A percentile compares a stretch with the other conserved stretches of the same genome.
Conservation (phyloP, 2,888 invertebrate genomes). For the Polydesmus complanatus region DNA sequence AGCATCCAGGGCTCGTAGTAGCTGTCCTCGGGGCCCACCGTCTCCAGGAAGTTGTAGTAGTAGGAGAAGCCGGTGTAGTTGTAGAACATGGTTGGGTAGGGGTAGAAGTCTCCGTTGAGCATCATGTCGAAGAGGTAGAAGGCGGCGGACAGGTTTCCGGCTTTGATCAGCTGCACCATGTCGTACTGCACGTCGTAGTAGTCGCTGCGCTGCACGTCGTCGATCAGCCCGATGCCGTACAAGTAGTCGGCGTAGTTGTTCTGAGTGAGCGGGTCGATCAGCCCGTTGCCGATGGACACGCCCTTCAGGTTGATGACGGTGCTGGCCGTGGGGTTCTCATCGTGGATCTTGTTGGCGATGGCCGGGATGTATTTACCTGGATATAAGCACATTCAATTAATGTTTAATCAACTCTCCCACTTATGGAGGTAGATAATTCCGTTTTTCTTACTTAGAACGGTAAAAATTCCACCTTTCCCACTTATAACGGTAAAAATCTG, state of each 20-base stretch:
- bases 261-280: slow-evolving; percentile 26
- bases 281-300: slow-evolving; percentile 25
- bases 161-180: slow-evolving; percentile 15
- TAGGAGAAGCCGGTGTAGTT: slow-evolving; percentile 57
- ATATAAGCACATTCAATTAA: background rate
- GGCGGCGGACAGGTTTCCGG: slow-evolving; percentile 18
- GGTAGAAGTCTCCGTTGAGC: slow-evolving; percentile 51
- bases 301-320: slow-evolving; percentile 52
- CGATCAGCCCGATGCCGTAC: slow-evolving; percentile 29
- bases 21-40: slow-evolving; percentile 26
- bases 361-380: slow-evolving; percentile 14
- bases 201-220: slow-evolving; percentile 22
- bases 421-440: no score
- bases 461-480: no score
- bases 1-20: slow-evolving; percentile 14
- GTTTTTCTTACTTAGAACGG: no score
- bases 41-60: slow-evolving; percentile 9
- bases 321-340: slow-evolving; percentile 39
- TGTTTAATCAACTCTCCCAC: no score
- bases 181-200: slow-evolving; percentile 20
- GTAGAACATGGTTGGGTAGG: slow-evolving; percentile 46
- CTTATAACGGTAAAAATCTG: no score
- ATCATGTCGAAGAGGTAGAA: slow-evolving; percentile 46
- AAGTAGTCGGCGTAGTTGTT: slow-evolving; percentile 33
- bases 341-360: slow-evolving; percentile 49